Base-by-base conservation (phyloP, 2,888 invertebrate species). In the Sphecodes monilicornis region DNA sequence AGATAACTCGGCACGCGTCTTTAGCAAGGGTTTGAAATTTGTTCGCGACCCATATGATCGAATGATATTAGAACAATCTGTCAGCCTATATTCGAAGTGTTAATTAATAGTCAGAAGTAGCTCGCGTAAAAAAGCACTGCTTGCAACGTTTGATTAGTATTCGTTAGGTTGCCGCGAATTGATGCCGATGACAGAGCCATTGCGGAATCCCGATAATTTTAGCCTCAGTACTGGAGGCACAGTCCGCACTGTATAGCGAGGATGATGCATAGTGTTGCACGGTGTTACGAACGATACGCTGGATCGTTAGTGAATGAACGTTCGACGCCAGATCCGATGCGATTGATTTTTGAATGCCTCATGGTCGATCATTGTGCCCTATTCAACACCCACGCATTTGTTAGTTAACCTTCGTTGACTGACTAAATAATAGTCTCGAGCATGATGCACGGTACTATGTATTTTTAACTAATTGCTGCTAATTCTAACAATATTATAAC, bases 121-220 rank as follows among this genome's bases (percentile, higher is more conserved):
- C 18, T 26, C 26, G 8, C 11, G 57, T 11, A 22, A n/a, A n/a
- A 32, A 10, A 22, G 10, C 32, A 10, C 36, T 22, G 36, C 10
- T n/a, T 43, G 11, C 10, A 39, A 13, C n/a, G 41, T 26, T 64
- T 32, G 39, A 76, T 81, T 70, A 36, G 64, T 74, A 74, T 64
- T 64, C 76, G 43, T 22, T 26, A 13, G n/a, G 36, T 64, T 4
- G 22, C 70, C 54, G 8, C 11, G 73, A 81, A 84, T 77, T 69
- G 54, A 76, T 41, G 46, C 18, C 60, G 57, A 80, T 84, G 83
- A 77, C 76, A 81, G 41, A 69, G 8, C 36, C 73, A 81, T 60
- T 18, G 74, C 60, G 73, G 73, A 64, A 81, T 81, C 73, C 22
- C 60, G 77, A 74, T 81, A 81, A 84, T 81, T 81, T 54, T 64